These are phyloP conservation scores for Drosophila kanekoi DNA, from an alignment of 2,888 invertebrate species.

Conservation along the genomic window DNA sequence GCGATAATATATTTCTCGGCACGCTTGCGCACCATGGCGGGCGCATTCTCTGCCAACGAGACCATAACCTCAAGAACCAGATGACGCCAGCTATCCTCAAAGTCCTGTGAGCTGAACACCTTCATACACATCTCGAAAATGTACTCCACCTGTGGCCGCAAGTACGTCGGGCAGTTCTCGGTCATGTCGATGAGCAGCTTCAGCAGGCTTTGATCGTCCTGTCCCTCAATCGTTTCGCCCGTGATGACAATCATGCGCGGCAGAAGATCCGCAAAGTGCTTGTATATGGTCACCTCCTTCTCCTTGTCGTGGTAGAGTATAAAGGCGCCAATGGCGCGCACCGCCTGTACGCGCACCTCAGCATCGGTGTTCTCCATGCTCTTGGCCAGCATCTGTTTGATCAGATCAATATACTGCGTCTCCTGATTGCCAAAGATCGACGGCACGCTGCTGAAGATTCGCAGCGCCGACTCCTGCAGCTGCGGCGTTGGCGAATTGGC, in stretches of 20 bases:
- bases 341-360: slow-evolving; percentile 92
- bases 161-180: slow-evolving; percentile 96
- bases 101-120: slow-evolving; percentile 88
- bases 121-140: slow-evolving; percentile 96
- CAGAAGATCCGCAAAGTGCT: slow-evolving; percentile 94
- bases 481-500: slow-evolving; percentile 93
- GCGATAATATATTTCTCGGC: slow-evolving; percentile 93
- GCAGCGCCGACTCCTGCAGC: slow-evolving; percentile 96
- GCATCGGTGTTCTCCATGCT: slow-evolving; percentile 91
- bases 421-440: slow-evolving; percentile 99
- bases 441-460: slow-evolving; percentile 98
- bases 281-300: slow-evolving; percentile 95
- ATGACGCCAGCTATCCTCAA: slow-evolving; percentile 94
- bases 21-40: slow-evolving; percentile 97
- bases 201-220: slow-evolving; percentile 95
- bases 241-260: slow-evolving; percentile 90
- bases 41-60: slow-evolving; percentile 94
- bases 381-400: slow-evolving; percentile 97
- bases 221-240: slow-evolving; percentile 92
- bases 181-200: slow-evolving; percentile 97
- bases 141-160: slow-evolving; percentile 93
- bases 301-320: slow-evolving; percentile 93
- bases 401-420: slow-evolving; percentile 94
- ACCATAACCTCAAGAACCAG: slow-evolving; percentile 95
- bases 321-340: slow-evolving; percentile 94